These are phyloP conservation scores for Apaloderma vittatum DNA, from an alignment of 2,113 vertebrate species.

Conservation along the genomic window DNA sequence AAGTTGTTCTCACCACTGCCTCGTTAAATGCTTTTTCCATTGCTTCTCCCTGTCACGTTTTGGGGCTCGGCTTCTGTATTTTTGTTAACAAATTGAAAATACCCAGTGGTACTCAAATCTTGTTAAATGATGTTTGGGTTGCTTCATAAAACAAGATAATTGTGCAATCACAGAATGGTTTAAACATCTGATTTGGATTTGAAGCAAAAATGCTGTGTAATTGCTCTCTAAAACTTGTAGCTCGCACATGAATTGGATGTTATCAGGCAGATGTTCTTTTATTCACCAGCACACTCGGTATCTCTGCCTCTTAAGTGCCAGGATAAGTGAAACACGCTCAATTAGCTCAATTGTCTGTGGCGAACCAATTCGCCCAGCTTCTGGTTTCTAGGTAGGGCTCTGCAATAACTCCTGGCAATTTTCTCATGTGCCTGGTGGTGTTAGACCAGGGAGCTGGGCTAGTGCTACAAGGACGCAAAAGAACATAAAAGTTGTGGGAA, in stretches of 20 bases:
- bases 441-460: background rate
- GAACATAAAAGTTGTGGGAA: background rate
- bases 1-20: background rate
- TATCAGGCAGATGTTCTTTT: constrained; percentile 75
- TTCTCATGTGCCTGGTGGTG: background rate
- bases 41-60: background rate
- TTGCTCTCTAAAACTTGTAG: constrained; percentile 66
- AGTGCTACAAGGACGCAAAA: background rate
- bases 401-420: background rate
- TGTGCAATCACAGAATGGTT: constrained; percentile 58
- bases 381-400: background rate
- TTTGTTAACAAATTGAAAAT: constrained; percentile 47
- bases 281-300: constrained; percentile 53
- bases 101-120: constrained; percentile 39
- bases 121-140: constrained; percentile 59
- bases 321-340: constrained; percentile 38
- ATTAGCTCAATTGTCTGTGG: constrained; percentile 70
- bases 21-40: background rate
- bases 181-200: constrained; percentile 72
- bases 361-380: constrained; percentile 20
- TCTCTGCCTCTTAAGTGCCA: constrained; percentile 71
- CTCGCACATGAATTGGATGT: constrained; percentile 50
- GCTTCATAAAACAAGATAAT: constrained; percentile 68
- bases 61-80: background rate
- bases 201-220: constrained; percentile 58